A percentile compares a stretch with the other conserved stretches of the same genome.
Conservation (phyloP, 2,113 vertebrate species). For the Machaerirhynchus nigripectus region DNA sequence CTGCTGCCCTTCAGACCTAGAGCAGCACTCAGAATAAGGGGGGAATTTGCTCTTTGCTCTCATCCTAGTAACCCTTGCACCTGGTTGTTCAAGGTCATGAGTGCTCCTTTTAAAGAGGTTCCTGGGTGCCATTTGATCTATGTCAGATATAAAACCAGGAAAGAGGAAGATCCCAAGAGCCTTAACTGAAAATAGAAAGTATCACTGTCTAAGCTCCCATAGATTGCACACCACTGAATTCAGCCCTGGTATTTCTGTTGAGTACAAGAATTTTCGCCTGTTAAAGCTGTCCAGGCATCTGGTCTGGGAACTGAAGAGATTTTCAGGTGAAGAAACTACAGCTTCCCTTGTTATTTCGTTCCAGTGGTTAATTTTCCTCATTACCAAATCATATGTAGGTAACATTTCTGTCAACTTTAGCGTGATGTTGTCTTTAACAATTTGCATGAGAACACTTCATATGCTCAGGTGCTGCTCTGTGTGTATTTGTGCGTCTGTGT, state of each 20-base stretch:
- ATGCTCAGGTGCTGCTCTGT: not conserved
- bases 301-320: not conserved
- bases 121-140: not conserved
- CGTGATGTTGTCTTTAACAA: conserved; percentile 14
- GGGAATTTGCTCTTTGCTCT: not conserved
- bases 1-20: not conserved
- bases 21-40: not conserved
- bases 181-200: not conserved
- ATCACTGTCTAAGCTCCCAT: not conserved
- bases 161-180: not conserved
- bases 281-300: not conserved
- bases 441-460: not conserved
- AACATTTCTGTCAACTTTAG: not conserved
- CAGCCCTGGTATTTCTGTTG: not conserved
- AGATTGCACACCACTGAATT: not conserved
- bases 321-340: not conserved
- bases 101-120: not conserved
- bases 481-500: not conserved
- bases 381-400: not conserved
- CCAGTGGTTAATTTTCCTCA: not conserved
- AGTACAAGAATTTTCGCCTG: not conserved
- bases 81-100: not conserved
- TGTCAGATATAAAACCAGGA: not conserved
- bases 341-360: not conserved
- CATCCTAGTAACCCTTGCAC: not conserved